Evolutionary conservation across 2,797 vertebrate species (phyloP), one percentile per base, ranked within the genome.

Genomic region (Gastrophryne carolinensis): DNA sequence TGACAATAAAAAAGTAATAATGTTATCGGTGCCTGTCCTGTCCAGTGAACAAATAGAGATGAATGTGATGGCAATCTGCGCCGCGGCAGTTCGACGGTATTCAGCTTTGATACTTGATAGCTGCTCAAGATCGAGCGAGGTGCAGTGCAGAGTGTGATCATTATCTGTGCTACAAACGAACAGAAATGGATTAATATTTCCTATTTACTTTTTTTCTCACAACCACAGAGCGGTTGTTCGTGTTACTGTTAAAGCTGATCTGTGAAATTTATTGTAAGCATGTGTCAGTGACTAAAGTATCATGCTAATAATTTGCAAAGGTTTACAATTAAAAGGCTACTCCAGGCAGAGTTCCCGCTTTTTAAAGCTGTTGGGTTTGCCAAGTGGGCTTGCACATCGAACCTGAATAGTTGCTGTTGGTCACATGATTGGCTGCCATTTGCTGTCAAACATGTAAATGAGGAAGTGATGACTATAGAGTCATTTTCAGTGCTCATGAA

Each of bases 1-100:
- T 24, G 44, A 64, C 71, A 73, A 73, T 53, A 60, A 49, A 34
- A 41, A 5, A 30, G 17, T 41, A 41, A 60, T 75, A 70, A 76
- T 76, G 47, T 70, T 76, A 71, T 77, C 67, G 21, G 21, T 2
- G 2, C 19, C 10, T 19, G 24, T 58, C 19, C 15, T 27, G 3
- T 54, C 30, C 58, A 50, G 12, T 19, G n/a, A 62, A 11, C 23
- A 47, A 58, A 60, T 32, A 26, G 23, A 56, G 34, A 70, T 53
- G 30, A 24, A 13, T 12, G 34, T 44, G 44, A 56, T 29, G 32
- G 35, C 19, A 34, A 47, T 66, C 52, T 57, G 53, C 23, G 21
- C 19, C 35, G 12, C 29, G 44, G 4, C 39, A 37, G n/a, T 54
- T 47, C 58, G n/a, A 6, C 47, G 34, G 5, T 30, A 9, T 66